Base-by-base conservation (phyloP, 2,113 vertebrate species). In the Cheilinus undulatus region DNA sequence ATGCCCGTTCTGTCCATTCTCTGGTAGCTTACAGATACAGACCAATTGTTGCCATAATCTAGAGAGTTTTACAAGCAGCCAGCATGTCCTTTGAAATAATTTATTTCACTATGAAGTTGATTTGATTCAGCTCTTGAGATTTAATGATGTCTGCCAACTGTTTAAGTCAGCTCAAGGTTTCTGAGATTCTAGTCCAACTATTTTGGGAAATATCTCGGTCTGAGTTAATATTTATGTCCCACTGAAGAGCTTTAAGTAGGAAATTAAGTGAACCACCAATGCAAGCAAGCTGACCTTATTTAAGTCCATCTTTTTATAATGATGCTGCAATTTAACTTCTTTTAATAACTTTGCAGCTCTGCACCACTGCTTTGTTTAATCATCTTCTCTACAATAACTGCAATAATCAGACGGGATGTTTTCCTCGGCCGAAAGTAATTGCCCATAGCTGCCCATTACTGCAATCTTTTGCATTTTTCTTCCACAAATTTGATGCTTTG, bases 351-450 rank as follows among this genome's bases (percentile, higher is more conserved):
- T 36, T 53, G 59, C 59, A 54, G 45, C 58, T 62, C 28, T 69
- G 79, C 79, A 63, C 38, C 38, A 20, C 11, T 67, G 48, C 56
- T 59, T 83, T 63, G 57, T 62, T 72, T 70, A 65, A 67, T 76
- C 66, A 38, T 54, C 48, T 67, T 59, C 49, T 63, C 51, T 26
- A 49, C 27, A 67, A 36, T 64, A 64, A 43, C 69, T 53, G 27
- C 32, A 45, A 51, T 75, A 56, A 71, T 77, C 45, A 36, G 38
- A 62, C 34, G 38, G 32, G 50, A 32, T 56, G 45, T 63, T 70
- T 36, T 68, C 26, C 19, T 50, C 14, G 24, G 42, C 46, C 60
- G 43, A 61, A 27, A 26, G 57, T 46, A 78, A 82, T 72, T 19
- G 22, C 61, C 80, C 46, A 34, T 66, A 66, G 66, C 60, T 28